Base-by-base conservation (phyloP, 1,140 invertebrate species). In the Papilio glaucus region DNA sequence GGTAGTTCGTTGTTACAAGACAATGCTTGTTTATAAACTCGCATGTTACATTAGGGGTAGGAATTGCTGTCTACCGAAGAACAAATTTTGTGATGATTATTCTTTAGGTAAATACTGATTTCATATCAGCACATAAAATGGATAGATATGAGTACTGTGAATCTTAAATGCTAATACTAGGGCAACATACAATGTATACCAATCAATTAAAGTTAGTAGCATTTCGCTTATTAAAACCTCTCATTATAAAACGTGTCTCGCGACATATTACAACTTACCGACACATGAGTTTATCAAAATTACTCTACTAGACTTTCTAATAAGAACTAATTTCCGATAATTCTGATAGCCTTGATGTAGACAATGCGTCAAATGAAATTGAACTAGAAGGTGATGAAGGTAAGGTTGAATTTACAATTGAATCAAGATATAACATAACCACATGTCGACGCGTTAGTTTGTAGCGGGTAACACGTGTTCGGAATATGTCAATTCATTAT, bases 401-500 rank as follows among this genome's bases (percentile, higher is more conserved):
- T 80, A 85, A 77, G 76, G 82, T 80, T 76, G 38, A 72, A 53
- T 78, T 75, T 82, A 37, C 68, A 72, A 75, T 80, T n/a, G n/a
- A n/a, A 69, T 62, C 10, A 60, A 39, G 75, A 72, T 65, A n/a
- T n/a, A n/a, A n/a, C 69, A 76, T 42, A 77, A 76, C 80, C 84
- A 81, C 80, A 82, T 80, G 81, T 82, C 79, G 79, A 62, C 71
- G 74, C 79, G 84, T 86, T 85, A 84, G 82, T 85, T 80, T 77
- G 73, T 67, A 78, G 77, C 75, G 73, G 75, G 87, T 74, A 88
- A 83, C 90, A 91, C 88, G 88, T 92, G 90, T 88, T 82, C 74
- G 77, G 90, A 92, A 92, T 92, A 91, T 90, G 87, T 91, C 90
- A 92, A 90, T 92, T 91, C 86, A 90, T 92, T 92, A 92, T 85